Percentiles rank a stretch among this genome's conserved stretches.
These are phyloP conservation scores for Anolis sagrei DNA, from an alignment of 2,113 vertebrate genomes.

Conservation along the genomic window DNA sequence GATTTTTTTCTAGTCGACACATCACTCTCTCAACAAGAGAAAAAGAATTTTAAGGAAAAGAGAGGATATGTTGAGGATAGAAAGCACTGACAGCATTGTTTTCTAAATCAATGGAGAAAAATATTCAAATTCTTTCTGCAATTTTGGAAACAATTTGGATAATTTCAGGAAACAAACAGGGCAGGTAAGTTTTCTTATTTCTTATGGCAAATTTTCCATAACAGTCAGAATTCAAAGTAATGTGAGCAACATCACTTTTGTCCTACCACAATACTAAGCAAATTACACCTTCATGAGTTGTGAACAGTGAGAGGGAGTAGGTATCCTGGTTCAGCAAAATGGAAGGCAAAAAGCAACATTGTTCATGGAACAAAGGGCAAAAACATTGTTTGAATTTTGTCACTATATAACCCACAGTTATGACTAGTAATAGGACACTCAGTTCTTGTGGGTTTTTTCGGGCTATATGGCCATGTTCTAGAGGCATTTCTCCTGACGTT, in stretches of 20 bases:
- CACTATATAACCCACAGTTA: constrained; percentile 48
- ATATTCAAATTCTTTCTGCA: background rate
- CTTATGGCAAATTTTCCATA: background rate
- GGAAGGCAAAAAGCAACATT: background rate
- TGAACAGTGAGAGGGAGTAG: background rate
- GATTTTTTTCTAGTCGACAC: too few species aligned
- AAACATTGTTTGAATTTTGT: constrained; percentile 26
- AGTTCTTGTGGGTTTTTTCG: too few species aligned
- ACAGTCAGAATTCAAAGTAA: background rate
- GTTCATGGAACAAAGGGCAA: constrained; percentile 1
- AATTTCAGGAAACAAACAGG: background rate
- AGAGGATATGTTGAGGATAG: background rate
- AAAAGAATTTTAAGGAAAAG: background rate
- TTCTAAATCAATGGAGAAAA: background rate
- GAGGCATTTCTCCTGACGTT: too few species aligned
- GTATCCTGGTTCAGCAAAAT: background rate
- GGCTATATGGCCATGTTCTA: too few species aligned
- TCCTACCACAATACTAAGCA: background rate
- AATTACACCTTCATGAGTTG: background rate
- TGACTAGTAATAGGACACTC: constrained; percentile 9
- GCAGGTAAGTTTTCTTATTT: background rate
- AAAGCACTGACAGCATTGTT: background rate
- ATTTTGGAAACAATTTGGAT: background rate
- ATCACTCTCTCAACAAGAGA: too few species aligned
- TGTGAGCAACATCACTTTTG: background rate